Conservation (phyloP, 2,113 vertebrate species). For the Vulpes vulpes region DNA sequence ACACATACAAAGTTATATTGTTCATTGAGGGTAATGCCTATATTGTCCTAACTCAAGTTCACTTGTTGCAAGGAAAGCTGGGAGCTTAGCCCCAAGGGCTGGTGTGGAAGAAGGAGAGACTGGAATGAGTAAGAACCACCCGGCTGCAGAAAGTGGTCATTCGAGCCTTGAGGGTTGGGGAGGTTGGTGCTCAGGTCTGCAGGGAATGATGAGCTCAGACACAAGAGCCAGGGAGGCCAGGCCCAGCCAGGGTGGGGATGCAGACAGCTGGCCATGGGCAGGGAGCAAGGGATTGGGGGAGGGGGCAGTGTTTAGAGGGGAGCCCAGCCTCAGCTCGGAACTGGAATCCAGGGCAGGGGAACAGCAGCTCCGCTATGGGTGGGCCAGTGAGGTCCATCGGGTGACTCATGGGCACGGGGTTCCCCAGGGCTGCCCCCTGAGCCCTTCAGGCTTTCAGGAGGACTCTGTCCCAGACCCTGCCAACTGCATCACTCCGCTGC, state of each 20-base stretch:
- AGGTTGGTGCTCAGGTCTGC: not conserved
- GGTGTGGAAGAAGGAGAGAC: not conserved
- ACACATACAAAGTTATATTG: constrained; percentile 30
- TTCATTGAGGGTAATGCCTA: not conserved
- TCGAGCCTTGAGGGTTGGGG: not conserved
- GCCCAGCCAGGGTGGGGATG: too few species aligned
- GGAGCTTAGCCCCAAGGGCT: not conserved
- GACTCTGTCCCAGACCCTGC: not conserved
- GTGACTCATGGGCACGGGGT: not conserved
- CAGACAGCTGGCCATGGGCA: not conserved
- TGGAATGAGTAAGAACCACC: not conserved
- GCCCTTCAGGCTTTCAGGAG: not conserved
- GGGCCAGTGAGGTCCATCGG: not conserved
- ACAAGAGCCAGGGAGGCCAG: not conserved
- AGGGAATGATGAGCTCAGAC: not conserved
- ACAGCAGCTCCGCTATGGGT: not conserved
- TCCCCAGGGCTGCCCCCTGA: not conserved
- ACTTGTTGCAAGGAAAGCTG: not conserved
- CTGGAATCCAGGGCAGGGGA: not conserved
- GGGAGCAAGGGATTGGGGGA: not conserved
- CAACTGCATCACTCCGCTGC: not conserved
- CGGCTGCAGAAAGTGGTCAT: not conserved
- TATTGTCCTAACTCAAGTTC: constrained; percentile 22
- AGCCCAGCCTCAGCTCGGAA: not conserved
- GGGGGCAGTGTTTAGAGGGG: not conserved